Percentiles rank a stretch among this genome's conserved stretches.
phyloP scores from a whole-genome alignment of 1,140 invertebrate genomes.

The Drosophila quadrilineata region DNA sequence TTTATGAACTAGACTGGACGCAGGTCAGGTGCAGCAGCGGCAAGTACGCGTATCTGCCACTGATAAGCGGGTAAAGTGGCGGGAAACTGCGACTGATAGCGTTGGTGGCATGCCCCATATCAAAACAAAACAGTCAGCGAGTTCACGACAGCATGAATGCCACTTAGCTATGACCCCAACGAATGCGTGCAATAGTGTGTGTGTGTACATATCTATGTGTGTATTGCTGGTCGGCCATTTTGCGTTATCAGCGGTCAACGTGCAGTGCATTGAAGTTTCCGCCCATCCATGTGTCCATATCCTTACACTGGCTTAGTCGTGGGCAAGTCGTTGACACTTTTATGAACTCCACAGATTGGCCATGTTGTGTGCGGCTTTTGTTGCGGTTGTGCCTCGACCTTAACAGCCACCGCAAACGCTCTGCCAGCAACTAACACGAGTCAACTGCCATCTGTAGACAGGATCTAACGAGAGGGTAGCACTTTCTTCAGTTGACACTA shows the following conservation, averaged over 20 bases:
- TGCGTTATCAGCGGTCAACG: constrained; percentile 74
- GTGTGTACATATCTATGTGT: constrained; percentile 10
- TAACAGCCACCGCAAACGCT: constrained; percentile 47
- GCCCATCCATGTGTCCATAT: constrained; percentile 12
- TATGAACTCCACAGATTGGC: constrained; percentile 77
- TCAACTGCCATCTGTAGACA: too few species aligned
- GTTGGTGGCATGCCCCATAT: constrained; percentile 38
- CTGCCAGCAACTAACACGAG: not conserved
- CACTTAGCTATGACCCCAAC: constrained; percentile 74
- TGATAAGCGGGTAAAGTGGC: constrained; percentile 45
- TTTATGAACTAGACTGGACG: constrained; percentile 29
- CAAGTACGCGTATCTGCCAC: constrained; percentile 7
- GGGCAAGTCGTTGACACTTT: constrained; percentile 76
- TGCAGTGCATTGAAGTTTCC: constrained; percentile 33
- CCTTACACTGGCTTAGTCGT: constrained; percentile 24
- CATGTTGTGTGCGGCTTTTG: constrained; percentile 76
- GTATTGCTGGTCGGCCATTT: constrained; percentile 43
- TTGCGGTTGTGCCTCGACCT: constrained; percentile 68
- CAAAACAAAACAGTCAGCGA: constrained; percentile 51
- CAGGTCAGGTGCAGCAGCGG: constrained; percentile 6
- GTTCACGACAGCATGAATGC: constrained; percentile 40
- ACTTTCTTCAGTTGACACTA: too few species aligned
- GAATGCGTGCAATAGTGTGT: constrained; percentile 57
- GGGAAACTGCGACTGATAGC: constrained; percentile 44
- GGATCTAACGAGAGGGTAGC: too few species aligned